Base-by-base conservation (phyloP, 2,113 vertebrate species). In the Apaloderma vittatum region DNA sequence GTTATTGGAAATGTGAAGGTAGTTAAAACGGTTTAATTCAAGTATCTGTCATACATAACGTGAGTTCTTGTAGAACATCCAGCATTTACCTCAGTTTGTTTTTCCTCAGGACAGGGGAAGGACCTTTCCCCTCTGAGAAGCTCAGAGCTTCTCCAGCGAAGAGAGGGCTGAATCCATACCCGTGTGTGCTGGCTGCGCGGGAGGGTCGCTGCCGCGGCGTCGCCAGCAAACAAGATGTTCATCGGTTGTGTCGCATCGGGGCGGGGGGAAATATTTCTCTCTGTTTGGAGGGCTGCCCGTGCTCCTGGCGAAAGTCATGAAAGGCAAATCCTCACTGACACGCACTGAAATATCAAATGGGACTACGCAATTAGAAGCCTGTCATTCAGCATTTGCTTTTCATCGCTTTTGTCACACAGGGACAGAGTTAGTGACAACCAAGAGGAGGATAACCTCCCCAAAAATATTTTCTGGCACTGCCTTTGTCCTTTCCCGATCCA, bases 231-330 rank as follows among this genome's bases (percentile, higher is more conserved):
- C 65, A 59, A 78, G 72, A 62, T 65, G 77, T 75, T 87, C 27
- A 12, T 66, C 1, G 15, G 79, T 88, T 0, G 0, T 79, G 63
- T 96, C 88, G 91, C 90, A 11, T 34, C 14, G 8, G 48, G 40
- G 40, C 40, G 11, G 79, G 59, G 49, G 5, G 4, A 82, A 87
- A 77, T 70, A 43, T 51, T 94, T 97, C 89, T 96, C 3, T 91
- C 83, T 94, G 79, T 93, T 95, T 98, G 98, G 97, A 98, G 94
- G 71, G 85, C 74, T 98, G 97, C 97, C 97, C 67, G 2, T 94
- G 94, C 84, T 98, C 87, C 89, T 97, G 96, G 97, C 96, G 93
- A 83, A 97, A 97, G 94, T 84, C 82, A 77, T 86, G 97, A 95
- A 96, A 97, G 90, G 80, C 97, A 97, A 95, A 93, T 97, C 95